Base-by-base conservation (phyloP, 2,113 vertebrate species). In the Chrysemys picta region DNA sequence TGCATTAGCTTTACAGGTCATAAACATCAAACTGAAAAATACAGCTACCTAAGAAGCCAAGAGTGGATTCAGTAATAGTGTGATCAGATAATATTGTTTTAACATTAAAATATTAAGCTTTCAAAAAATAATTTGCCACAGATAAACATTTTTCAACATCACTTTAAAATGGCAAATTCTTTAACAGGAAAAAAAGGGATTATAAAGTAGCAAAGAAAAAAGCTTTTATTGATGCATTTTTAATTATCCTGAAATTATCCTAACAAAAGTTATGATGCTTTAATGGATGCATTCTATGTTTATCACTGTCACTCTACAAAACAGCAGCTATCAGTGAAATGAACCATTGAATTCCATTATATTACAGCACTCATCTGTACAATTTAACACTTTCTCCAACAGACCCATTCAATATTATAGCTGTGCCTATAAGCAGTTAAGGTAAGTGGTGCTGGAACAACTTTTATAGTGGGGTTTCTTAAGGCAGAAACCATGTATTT, bases 1-100 rank as follows among this genome's bases (percentile, higher is more conserved):
- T 3, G 25, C 25, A 79, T 49, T 50, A 31, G 47, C 14, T 9
- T 80, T 49, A 50, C 6, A 29, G 62, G 3, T 11, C 52, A 57
- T 24, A 47, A 29, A 3, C 10, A 69, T 2, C 35, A 38, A 19
- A 42, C 0, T 1, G 25, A 7, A 8, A 42, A 5, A 24, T 0
- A 29, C 29, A 22, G 3, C 65, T 21, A 11, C 42, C 2, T 0
- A 7, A 72, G 65, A 38, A 69, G 3, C n/a, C 16, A 47, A 27
- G 17, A 1, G 10, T 13, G 42, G 47, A 5, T 8, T 76, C 42
- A 4, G 25, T 22, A 9, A 8, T 53, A 57, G 4, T 45, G 25
- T 31, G 4, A 80, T 6, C 56, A 7, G 53, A 49, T 45, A n/a
- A 2, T 4, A 3, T 19, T 12, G 1, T 1, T 82, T 12, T 12